Percentiles rank a stretch among this genome's conserved stretches.
These are phyloP conservation scores for Brachyptera putata DNA, from an alignment of 2,888 invertebrate genomes.

Conservation along the genomic window DNA sequence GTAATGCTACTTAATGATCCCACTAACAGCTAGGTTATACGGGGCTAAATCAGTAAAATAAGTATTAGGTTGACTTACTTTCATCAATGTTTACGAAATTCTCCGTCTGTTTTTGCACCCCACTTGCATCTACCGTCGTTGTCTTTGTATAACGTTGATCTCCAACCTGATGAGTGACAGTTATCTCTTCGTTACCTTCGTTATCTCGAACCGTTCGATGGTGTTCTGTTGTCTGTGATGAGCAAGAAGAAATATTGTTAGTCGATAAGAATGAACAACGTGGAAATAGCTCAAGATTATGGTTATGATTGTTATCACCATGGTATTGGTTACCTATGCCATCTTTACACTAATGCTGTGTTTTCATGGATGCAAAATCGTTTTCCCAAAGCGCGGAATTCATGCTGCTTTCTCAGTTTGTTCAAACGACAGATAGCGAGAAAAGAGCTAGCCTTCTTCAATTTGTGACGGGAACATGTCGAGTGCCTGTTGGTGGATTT, in stretches of 20 bases:
- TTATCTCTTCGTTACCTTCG: constrained; percentile 56
- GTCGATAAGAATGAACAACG: background rate
- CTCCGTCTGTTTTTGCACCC: constrained; percentile 41
- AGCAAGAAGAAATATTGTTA: too few relatives aligned
- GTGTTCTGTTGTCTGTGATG: background rate
- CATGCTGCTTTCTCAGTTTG: too few relatives aligned
- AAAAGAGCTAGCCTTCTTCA: constrained; percentile 92
- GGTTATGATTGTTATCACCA: too few relatives aligned
- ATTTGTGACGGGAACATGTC: constrained; percentile 98
- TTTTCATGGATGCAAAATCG: too few relatives aligned
- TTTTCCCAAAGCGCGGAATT: too few relatives aligned
- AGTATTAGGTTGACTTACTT: constrained; percentile 35
- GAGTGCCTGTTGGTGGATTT: constrained; percentile 98
- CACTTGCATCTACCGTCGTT: constrained; percentile 40
- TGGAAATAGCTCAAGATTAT: too few relatives aligned
- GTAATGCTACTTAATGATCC: too few relatives aligned
- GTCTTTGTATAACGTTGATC: constrained; percentile 41
- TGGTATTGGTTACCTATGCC: too few relatives aligned
- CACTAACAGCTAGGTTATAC: too few relatives aligned
- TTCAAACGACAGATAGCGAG: constrained; percentile 94
- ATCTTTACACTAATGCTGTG: too few relatives aligned
- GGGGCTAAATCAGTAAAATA: too few relatives aligned
- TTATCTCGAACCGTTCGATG: constrained; percentile 43
- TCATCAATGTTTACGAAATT: constrained; percentile 41
- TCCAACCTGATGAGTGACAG: constrained; percentile 45